Base-by-base conservation (phyloP, 53 echinoderm and acorn worm species). In the Echinarachnius parma region DNA sequence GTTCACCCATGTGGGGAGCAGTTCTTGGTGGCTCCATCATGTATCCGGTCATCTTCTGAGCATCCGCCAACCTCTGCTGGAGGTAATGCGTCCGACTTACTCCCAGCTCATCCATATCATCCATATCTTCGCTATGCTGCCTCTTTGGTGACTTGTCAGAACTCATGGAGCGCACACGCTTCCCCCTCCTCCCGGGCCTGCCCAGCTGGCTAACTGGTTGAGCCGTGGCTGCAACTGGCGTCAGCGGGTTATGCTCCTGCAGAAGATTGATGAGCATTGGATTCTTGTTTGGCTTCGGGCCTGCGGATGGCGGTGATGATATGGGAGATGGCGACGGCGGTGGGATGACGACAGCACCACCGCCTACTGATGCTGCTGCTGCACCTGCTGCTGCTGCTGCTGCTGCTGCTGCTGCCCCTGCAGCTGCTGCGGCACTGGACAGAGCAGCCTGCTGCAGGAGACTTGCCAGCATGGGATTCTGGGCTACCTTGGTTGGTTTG, bases 381-480 rank as follows among this genome's bases (percentile, higher is more conserved):
- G 63, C 78, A 24, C 63, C 78, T 15, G 78, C 63, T n/a, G n/a
- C n/a, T n/a, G n/a, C n/a, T 5, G 75, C 26, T 31, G 61, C 50
- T 15, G 81, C 69, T 23, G 68, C 46, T 22, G 62, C 63, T 14
- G 78, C 78, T 0, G 63, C 78, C 19, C 63, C 78, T 15, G 78
- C 63, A n/a, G n/a, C n/a, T n/a, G n/a, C n/a, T n/a, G n/a, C n/a
- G n/a, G n/a, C n/a, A n/a, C n/a, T n/a, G n/a, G 78, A 65, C 35
- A 53, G 24, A 20, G 48, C 75, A 2, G 87, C 81, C 44, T 78
- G 88, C 72, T 84, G 87, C 35, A 98, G 74, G 27, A 98, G 60
- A 66, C 91, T 92, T 11, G 88, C 86, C 48, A 98, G 56, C 98
- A 98, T 98, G 13, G 91, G 98, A 74, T 96, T 96, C 77, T 96